phyloP scores from a whole-genome alignment of 2,113 vertebrate species.

The Fregata magnificens region DNA sequence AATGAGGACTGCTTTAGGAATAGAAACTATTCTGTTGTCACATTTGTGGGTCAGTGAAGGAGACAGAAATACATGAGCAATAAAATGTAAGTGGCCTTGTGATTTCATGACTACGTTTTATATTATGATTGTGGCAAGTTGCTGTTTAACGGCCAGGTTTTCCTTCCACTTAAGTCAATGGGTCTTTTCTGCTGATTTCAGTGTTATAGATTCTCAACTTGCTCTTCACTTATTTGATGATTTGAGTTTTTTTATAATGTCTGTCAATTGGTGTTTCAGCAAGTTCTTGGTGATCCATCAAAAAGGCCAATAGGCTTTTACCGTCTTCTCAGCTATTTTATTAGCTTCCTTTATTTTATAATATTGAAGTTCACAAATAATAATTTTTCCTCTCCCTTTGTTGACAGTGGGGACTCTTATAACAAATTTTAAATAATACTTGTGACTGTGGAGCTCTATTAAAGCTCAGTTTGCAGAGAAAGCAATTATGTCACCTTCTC shows the following conservation, averaged over 20 bases:
- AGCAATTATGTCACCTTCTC: neutral
- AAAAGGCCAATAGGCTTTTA: constrained; percentile 12
- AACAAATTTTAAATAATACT: constrained; percentile 20
- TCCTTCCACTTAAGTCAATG: neutral
- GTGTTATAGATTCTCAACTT: neutral
- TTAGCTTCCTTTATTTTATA: constrained; percentile 33
- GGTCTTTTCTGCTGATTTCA: constrained; percentile 1
- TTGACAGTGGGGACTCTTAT: neutral
- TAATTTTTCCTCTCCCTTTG: neutral
- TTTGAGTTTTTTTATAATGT: constrained; percentile 16
- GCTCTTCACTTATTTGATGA: neutral
- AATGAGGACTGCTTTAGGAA: neutral
- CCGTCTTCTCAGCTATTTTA: neutral
- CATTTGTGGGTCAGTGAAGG: neutral
- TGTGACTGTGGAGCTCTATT: neutral
- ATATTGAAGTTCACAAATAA: neutral
- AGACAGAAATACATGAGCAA: neutral
- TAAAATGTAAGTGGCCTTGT: neutral
- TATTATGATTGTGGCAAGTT: neutral
- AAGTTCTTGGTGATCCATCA: constrained; percentile 12
- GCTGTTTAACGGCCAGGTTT: neutral
- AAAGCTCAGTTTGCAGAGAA: neutral
- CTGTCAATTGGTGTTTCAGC: constrained; percentile 12
- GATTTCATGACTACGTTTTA: neutral
- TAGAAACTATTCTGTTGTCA: neutral